phyloP scores from a whole-genome alignment of 2,888 invertebrate species.

The Abrostola tripartita region DNA sequence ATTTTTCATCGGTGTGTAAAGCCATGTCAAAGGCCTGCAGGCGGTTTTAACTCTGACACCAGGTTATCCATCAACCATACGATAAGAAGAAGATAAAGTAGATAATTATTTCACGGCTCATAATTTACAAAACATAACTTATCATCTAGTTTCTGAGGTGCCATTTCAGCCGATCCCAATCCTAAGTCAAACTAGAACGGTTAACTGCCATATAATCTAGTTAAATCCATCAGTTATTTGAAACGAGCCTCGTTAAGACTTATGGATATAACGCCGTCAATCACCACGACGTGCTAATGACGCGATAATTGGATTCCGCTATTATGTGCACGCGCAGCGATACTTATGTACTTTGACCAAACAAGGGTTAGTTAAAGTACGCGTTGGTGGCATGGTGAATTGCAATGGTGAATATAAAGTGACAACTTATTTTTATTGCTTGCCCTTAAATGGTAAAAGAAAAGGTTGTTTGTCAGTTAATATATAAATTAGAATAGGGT shows the following conservation, averaged over 20 bases:
- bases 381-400: background rate
- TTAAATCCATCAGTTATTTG: constrained; percentile 23
- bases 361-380: constrained; percentile 14
- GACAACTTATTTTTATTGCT: too few relatives aligned
- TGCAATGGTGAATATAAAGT: background rate
- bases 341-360: constrained; percentile 22
- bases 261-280: constrained; percentile 41
- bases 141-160: background rate
- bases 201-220: constrained; percentile 15
- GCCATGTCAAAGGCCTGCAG: too few relatives aligned
- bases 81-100: too few relatives aligned
- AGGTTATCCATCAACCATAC: too few relatives aligned
- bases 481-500: too few relatives aligned
- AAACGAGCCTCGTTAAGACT: constrained; percentile 27
- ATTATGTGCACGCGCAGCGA: constrained; percentile 31
- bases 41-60: too few relatives aligned
- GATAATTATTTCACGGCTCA: too few relatives aligned
- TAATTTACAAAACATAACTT: background rate
- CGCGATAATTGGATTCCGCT: constrained; percentile 43
- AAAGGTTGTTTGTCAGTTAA: background rate
- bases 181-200: background rate
- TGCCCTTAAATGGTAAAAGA: background rate
- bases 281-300: constrained; percentile 47
- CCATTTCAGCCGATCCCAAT: background rate
- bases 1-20: too few relatives aligned